A percentile compares a stretch with the other conserved stretches of the same genome.
These are phyloP conservation scores for Nomada ferruginata DNA, from an alignment of 2,888 invertebrate species.

Conservation along the genomic window DNA sequence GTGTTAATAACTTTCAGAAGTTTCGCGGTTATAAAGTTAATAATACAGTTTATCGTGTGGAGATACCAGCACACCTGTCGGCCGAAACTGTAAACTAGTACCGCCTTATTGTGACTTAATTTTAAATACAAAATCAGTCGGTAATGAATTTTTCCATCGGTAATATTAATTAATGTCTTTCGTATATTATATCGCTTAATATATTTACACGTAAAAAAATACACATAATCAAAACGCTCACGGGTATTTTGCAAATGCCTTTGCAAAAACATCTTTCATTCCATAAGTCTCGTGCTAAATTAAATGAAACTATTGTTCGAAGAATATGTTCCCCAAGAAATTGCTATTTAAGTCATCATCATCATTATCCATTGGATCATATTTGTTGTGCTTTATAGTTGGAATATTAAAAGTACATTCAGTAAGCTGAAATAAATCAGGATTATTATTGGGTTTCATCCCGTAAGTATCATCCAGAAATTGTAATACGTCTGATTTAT, in stretches of 20 bases:
- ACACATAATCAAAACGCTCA: background rate
- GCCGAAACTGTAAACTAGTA: slow-evolving; percentile 1
- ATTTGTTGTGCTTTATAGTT: slow-evolving; percentile 22
- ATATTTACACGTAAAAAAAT: background rate
- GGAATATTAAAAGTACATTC: slow-evolving; percentile 50
- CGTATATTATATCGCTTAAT: background rate
- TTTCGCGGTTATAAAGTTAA: slow-evolving; percentile 45
- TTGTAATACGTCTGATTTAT: slow-evolving; percentile 88
- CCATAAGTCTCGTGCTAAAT: background rate
- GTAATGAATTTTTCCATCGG: background rate
- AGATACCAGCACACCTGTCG: slow-evolving; percentile 34
- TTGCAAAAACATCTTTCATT: background rate
- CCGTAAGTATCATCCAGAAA: slow-evolving; percentile 88
- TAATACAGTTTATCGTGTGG: background rate
- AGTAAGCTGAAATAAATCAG: slow-evolving; percentile 32
- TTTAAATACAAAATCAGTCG: background rate
- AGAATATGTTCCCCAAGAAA: slow-evolving; percentile 68
- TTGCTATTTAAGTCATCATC: slow-evolving; percentile 53
- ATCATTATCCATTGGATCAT: slow-evolving; percentile 11
- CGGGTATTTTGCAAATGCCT: background rate
- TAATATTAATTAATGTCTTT: background rate
- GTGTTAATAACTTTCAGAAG: slow-evolving; percentile 26
- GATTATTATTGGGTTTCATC: slow-evolving; percentile 81
- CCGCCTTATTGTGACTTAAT: background rate
- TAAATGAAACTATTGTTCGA: slow-evolving; percentile 33